Conservation (phyloP, 2,888 invertebrate genomes). For the Uropetala carovei region DNA sequence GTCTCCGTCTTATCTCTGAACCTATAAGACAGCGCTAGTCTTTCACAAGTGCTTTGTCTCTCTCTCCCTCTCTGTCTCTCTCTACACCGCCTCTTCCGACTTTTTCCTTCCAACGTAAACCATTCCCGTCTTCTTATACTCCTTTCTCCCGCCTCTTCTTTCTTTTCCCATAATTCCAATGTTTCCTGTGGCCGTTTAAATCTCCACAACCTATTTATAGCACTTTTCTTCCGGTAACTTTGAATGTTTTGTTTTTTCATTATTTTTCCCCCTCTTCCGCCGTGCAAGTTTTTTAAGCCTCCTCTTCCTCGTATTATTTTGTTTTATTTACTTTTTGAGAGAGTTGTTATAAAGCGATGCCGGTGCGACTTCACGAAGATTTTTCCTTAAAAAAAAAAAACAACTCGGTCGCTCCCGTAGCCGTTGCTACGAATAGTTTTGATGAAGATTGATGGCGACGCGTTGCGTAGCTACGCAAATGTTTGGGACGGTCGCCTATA, state of each 20-base stretch:
- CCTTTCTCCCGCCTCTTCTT: neutral
- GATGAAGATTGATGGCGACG: no score
- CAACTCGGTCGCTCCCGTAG: neutral
- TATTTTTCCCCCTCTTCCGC: neutral
- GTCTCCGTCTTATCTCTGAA: constrained; percentile 40
- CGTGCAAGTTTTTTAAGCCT: neutral
- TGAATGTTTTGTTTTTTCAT: neutral
- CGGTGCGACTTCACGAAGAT: neutral
- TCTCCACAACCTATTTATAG: neutral
- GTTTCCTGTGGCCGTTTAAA: neutral
- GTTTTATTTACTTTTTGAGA: no score
- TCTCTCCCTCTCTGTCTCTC: neutral
- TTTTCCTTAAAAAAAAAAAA: neutral
- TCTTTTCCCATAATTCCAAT: neutral
- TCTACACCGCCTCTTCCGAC: neutral
- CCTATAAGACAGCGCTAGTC: constrained; percentile 22
- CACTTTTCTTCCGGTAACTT: neutral
- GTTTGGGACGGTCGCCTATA: no score
- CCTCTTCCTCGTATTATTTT: no score
- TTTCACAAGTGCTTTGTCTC: neutral
- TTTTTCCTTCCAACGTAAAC: neutral
- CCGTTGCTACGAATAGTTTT: no score
- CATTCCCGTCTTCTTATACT: neutral
- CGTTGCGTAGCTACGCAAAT: no score
- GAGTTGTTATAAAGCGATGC: neutral